Conservation (phyloP, 2,113 vertebrate species). For the Vidua macroura region DNA sequence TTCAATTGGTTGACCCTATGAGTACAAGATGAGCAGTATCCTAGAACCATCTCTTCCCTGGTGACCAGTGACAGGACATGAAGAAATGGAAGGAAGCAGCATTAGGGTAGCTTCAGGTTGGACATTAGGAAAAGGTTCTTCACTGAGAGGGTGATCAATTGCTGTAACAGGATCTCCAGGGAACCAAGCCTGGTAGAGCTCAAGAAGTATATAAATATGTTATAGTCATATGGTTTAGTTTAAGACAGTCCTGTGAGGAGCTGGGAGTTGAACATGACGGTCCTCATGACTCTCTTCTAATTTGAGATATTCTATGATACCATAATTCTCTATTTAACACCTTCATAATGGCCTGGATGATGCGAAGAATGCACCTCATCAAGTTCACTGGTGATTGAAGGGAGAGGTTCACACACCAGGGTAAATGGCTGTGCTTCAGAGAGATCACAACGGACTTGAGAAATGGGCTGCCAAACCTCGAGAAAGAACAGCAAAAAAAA, state of each 20-base stretch:
- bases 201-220: neutral
- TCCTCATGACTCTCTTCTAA: neutral
- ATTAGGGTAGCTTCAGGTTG: neutral
- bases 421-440: neutral
- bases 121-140: neutral
- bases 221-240: neutral
- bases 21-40: neutral
- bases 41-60: neutral
- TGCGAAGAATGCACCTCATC: neutral
- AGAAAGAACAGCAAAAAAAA: neutral
- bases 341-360: neutral
- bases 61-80: fast-evolving
- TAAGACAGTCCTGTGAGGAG: neutral
- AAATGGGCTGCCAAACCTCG: neutral
- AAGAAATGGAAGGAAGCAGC: neutral
- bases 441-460: neutral
- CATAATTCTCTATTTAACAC: neutral
- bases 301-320: neutral
- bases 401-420: neutral
- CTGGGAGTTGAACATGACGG: neutral
- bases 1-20: neutral
- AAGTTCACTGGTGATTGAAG: neutral
- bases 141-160: neutral
- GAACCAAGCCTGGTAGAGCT: neutral
- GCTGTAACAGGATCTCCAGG: neutral